A percentile compares a stretch with the other conserved stretches of the same genome.
These are phyloP conservation scores for Regulus satrapa DNA, from an alignment of 2,113 vertebrate genomes.

Conservation along the genomic window DNA sequence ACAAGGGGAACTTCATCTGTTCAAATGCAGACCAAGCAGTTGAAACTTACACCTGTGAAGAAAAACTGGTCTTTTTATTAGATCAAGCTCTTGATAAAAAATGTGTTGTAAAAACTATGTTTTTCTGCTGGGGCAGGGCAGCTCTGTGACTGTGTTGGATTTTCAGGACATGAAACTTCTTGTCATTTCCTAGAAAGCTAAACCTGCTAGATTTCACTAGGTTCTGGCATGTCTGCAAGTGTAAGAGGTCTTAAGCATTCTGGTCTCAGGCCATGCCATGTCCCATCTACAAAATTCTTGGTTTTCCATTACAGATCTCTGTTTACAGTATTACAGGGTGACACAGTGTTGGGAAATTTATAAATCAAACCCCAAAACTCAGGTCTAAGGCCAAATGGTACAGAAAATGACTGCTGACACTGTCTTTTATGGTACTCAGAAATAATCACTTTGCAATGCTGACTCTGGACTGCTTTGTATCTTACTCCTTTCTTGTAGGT, in stretches of 20 bases:
- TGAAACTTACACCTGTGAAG: not conserved
- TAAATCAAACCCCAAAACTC: not conserved
- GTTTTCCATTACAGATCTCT: not conserved
- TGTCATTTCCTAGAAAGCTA: not conserved
- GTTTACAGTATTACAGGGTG: not conserved
- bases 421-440: not conserved
- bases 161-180: not conserved
- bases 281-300: not conserved
- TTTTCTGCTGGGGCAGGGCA: not conserved
- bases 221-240: not conserved
- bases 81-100: not conserved
- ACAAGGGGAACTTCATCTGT: not conserved
- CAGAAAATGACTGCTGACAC: not conserved
- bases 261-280: not conserved
- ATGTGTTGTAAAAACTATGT: not conserved
- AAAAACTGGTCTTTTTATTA: not conserved
- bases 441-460: not conserved
- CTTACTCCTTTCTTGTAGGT: not conserved
- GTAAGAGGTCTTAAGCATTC: not conserved
- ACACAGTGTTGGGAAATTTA: not conserved
- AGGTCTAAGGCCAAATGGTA: not conserved
- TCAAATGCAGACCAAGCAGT: not conserved
- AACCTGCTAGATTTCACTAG: not conserved
- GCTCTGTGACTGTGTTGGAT: not conserved
- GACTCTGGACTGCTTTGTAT: not conserved